Evolutionary conservation across 2,888 invertebrate species (phyloP).

Genomic region (Latrodectus elegans): DNA sequence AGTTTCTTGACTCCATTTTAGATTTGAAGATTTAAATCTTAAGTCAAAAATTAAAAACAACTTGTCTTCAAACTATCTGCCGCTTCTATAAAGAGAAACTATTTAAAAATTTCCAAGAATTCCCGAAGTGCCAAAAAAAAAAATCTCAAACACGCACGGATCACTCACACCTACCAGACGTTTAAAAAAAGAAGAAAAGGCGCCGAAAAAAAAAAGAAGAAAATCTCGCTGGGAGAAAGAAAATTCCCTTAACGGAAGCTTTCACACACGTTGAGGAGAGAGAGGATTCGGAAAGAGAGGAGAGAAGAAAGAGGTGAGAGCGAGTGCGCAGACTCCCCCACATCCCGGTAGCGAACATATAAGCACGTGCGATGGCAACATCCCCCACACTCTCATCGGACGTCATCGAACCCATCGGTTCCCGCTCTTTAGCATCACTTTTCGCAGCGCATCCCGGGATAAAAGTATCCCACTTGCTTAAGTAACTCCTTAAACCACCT

Average conservation of each 20-base stretch:
- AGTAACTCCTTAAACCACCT: neutral
- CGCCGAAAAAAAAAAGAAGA: too few relatives aligned
- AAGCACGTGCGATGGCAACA: conserved; percentile 60
- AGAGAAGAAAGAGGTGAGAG: neutral
- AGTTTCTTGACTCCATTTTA: too few relatives aligned
- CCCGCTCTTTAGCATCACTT: conserved; percentile 17
- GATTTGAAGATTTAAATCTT: too few relatives aligned
- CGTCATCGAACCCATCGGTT: conserved; percentile 50
- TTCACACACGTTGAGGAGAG: conserved; percentile 13
- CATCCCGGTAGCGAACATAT: conserved; percentile 56
- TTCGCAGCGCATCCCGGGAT: neutral
- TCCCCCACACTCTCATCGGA: conserved; percentile 57
- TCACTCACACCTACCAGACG: too few relatives aligned
- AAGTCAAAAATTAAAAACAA: too few relatives aligned
- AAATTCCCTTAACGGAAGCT: conserved; percentile 10
- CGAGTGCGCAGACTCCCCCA: conserved; percentile 29
- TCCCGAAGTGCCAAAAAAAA: too few relatives aligned
- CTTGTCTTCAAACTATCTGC: too few relatives aligned
- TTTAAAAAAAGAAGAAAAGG: too few relatives aligned
- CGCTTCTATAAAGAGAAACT: too few relatives aligned
- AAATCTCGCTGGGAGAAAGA: too few relatives aligned
- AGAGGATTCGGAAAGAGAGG: conserved; percentile 10
- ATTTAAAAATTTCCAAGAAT: too few relatives aligned
- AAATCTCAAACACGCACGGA: too few relatives aligned
- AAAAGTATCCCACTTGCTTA: neutral